These are phyloP conservation scores for Trachelus iudaicus DNA, from an alignment of 2,888 invertebrate genomes.

Conservation along the genomic window DNA sequence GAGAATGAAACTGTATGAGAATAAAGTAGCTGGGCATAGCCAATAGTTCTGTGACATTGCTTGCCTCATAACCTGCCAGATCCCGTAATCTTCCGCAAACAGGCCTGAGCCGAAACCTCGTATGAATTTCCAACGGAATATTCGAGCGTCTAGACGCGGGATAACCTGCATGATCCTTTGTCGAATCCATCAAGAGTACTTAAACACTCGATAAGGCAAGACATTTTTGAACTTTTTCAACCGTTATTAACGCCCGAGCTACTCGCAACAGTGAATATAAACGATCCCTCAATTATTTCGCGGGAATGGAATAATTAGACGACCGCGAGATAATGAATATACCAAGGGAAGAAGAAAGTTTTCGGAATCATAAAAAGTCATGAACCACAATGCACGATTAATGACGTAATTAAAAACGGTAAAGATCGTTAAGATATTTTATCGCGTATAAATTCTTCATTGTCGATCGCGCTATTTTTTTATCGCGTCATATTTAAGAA, in stretches of 20 bases:
- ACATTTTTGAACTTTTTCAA: not conserved
- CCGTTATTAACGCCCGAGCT: not conserved
- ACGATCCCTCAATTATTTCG: not conserved
- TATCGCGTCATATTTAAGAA: not conserved
- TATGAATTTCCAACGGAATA: not conserved
- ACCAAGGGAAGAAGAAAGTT: not conserved
- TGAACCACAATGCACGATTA: not conserved
- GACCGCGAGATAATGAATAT: not conserved
- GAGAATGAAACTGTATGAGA: not conserved
- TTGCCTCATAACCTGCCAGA: not conserved
- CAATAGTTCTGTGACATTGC: not conserved
- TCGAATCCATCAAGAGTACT: not conserved
- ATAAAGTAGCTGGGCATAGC: not conserved
- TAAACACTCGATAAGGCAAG: not conserved
- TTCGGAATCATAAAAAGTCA: not conserved
- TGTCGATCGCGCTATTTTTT: not conserved
- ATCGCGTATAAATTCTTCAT: not conserved
- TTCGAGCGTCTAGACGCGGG: not conserved
- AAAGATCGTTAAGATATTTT: not conserved
- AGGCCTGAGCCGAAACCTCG: not conserved
- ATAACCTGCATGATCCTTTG: not conserved
- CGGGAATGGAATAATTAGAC: not conserved
- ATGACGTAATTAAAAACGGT: not conserved
- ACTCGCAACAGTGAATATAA: not conserved
- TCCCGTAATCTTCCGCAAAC: constrained; percentile 2